Conservation (phyloP, 2,797 vertebrate species). For the Sebastes umbrosus region DNA sequence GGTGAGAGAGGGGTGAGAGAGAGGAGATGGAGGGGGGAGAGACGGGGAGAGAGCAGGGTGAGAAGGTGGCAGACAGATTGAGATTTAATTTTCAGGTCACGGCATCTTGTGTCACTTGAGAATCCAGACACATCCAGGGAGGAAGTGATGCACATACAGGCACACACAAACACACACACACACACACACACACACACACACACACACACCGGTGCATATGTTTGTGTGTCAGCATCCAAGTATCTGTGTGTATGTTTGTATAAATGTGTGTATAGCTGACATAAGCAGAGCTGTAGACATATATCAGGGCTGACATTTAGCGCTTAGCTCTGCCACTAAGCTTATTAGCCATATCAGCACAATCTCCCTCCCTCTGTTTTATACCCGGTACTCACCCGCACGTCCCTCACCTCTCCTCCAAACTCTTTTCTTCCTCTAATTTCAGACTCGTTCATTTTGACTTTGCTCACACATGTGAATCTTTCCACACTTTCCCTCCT, state of each 20-base stretch:
- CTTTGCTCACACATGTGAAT: conserved; percentile 42
- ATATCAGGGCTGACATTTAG: conserved; percentile 80
- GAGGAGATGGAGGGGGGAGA: background rate
- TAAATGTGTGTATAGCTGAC: conserved; percentile 68
- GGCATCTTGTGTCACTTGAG: conserved; percentile 76
- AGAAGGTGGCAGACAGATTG: conserved; percentile 76
- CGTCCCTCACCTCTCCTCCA: background rate
- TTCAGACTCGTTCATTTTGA: conserved; percentile 13
- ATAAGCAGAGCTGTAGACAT: conserved; percentile 76
- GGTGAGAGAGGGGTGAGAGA: background rate
- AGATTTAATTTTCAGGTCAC: conserved; percentile 82
- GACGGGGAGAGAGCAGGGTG: conserved; percentile 43
- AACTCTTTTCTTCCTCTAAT: background rate
- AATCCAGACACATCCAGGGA: conserved; percentile 71
- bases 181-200: conserved; percentile 3
- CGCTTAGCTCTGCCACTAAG: conserved; percentile 75
- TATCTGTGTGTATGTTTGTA: conserved; percentile 39
- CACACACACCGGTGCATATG: background rate
- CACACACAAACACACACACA: conserved; percentile 19
- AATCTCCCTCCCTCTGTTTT: conserved; percentile 62
- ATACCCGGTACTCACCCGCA: conserved; percentile 13
- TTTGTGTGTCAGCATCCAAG: conserved; percentile 20
- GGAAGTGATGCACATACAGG: conserved; percentile 59
- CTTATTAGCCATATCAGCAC: conserved; percentile 81
- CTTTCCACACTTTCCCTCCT: conserved; percentile 26